Evolutionary conservation across 2,888 invertebrate genomes (phyloP), one percentile per base, ranked within the genome.

Genomic region (Cosmia trapezina): DNA sequence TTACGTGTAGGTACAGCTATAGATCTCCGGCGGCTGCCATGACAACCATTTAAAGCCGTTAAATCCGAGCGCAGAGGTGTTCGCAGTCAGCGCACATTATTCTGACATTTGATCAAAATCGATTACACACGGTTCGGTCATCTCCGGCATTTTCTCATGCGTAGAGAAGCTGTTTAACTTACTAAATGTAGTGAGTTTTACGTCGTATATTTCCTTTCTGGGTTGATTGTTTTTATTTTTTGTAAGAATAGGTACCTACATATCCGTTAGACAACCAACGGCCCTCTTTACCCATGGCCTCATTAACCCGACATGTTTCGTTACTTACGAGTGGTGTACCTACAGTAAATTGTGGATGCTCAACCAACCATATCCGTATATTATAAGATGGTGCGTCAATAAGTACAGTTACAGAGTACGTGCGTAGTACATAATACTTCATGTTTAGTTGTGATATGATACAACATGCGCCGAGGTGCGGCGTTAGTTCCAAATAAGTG

Each of bases 361-460:
- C 92, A 88, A 73, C 89, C 89, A 91, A 94, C 92, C 94, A 95
- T 94, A 94, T 95, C 94, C 91, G 89, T 94, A 92, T 91, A 90
- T 91, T 89, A 86, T 95, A 94, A 94, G 94, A 91, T 89, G 92
- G 90, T 91, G 91, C 88, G 87, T 88, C 85, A 88, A 90, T 92
- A 88, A 89, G 91, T 91, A 91, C 89, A 92, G 88, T 88, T 88
- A 88, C 86, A 88, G 86, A 88, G 83, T 89, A 82, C 80, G 87
- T 90, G 90, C 87, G 89, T 93, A 93, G 91, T 89, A 87, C 88
- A 92, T 93, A 91, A 91, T 84, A 74, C 91, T 91, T 93, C 89
- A 89, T 89, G 90, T 94, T 94, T 95, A 95, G 94, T 95, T 94
- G 95, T 95, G 95, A 94, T 95, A 95, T 92, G 90, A 89, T 88